phyloP scores from a whole-genome alignment of 2,113 vertebrate genomes.

The Choloepus hoffmanni region DNA sequence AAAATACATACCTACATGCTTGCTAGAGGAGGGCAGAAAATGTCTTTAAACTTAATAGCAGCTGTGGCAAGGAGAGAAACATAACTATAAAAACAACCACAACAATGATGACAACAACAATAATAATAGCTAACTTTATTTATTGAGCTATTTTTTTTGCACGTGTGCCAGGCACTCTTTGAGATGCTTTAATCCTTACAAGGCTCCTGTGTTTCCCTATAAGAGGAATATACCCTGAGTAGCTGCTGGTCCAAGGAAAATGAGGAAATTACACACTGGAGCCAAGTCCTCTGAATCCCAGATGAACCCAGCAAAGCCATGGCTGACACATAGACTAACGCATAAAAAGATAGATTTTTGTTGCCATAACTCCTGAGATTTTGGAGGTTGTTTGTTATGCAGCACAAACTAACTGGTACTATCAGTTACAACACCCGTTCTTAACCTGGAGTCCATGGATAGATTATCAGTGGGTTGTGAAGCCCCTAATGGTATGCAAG shows the following conservation, averaged over 20 bases:
- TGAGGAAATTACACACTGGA: not conserved
- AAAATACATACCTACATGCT: not conserved
- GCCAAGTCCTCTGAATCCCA: not conserved
- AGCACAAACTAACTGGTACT: not conserved
- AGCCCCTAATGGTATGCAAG: no score
- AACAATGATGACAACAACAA: not conserved
- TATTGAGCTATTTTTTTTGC: not conserved
- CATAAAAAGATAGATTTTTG: not conserved
- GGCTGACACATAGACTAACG: not conserved
- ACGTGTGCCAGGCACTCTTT: not conserved
- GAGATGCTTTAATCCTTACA: not conserved
- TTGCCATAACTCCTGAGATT: not conserved
- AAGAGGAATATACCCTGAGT: not conserved
- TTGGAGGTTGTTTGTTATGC: not conserved
- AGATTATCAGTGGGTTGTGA: no score
- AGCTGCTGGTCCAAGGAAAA: not conserved
- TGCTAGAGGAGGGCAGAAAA: not conserved
- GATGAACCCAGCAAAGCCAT: not conserved
- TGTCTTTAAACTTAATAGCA: not conserved
- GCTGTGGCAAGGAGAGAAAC: not conserved
- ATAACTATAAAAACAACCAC: not conserved
- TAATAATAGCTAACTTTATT: not conserved
- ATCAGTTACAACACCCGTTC: not conserved
- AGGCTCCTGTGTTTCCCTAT: not conserved
- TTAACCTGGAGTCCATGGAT: not conserved